phyloP scores from a whole-genome alignment of 1,140 invertebrate genomes.

The Vanessa atalanta region DNA sequence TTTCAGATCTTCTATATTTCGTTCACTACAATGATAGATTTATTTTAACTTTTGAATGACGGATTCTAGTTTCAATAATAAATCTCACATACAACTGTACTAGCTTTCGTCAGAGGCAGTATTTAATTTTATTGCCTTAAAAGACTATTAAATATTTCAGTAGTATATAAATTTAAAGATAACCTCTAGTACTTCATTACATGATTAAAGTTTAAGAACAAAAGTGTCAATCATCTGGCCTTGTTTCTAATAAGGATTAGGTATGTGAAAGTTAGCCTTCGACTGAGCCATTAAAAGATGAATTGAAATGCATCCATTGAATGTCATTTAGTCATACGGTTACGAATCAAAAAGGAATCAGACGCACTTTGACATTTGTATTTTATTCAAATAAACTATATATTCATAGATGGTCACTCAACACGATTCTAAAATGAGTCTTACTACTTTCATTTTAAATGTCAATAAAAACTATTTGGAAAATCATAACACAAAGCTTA shows the following conservation, averaged over 20 bases:
- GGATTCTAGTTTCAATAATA: too few species aligned
- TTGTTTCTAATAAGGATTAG: slow-evolving; percentile 9
- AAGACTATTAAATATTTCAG: too few species aligned
- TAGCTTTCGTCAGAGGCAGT: too few species aligned
- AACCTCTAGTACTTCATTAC: not conserved
- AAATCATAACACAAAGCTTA: too few species aligned
- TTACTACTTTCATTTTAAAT: too few species aligned
- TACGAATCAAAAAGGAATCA: not conserved
- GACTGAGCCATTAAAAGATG: slow-evolving; percentile 4
- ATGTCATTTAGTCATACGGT: slow-evolving; percentile 13
- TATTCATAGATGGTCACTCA: not conserved
- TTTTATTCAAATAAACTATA: slow-evolving; percentile 3
- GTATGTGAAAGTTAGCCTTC: slow-evolving; percentile 15
- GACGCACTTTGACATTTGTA: not conserved
- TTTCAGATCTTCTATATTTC: too few species aligned
- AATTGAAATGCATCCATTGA: slow-evolving; percentile 7
- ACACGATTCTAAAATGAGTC: not conserved
- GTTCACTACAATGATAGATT: too few species aligned
- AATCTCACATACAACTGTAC: too few species aligned
- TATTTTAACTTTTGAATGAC: too few species aligned
- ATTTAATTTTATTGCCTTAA: too few species aligned
- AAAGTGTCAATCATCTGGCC: not conserved
- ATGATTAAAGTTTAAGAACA: not conserved
- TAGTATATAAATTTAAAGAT: too few species aligned
- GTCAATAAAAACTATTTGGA: too few species aligned